Conservation (phyloP, 2,113 vertebrate genomes). For the Turdus rufiventris region DNA sequence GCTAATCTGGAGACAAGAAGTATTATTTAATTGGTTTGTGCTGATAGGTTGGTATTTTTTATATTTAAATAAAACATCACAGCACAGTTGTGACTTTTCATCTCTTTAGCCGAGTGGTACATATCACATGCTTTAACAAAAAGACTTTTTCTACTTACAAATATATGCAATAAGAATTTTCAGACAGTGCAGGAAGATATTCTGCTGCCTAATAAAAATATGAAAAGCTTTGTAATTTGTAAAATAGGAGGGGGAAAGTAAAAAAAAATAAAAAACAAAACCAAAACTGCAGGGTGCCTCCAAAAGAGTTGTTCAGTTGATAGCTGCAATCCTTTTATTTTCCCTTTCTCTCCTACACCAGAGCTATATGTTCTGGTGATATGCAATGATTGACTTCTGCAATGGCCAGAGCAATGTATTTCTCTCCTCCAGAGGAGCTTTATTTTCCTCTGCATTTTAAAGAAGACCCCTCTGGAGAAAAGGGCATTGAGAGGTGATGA, state of each 20-base stretch:
- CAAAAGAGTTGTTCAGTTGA: not conserved
- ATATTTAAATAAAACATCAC: slow-evolving; percentile 36
- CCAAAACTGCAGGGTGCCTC: not conserved
- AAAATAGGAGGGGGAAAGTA: not conserved
- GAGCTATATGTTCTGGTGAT: not conserved
- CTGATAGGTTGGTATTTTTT: not conserved
- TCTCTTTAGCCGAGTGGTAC: slow-evolving; percentile 15
- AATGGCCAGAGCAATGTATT: not conserved
- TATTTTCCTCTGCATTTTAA: not conserved
- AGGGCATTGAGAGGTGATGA: not conserved
- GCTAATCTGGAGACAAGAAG: not conserved
- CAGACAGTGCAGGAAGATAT: not conserved
- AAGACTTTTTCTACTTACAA: not conserved
- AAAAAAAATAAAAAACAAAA: not conserved
- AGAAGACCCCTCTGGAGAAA: not conserved
- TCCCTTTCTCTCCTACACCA: not conserved
- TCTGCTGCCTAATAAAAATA: not conserved
- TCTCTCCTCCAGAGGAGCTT: not conserved
- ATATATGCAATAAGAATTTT: not conserved
- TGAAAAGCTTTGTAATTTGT: not conserved
- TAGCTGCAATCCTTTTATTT: not conserved
- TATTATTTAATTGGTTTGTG: slow-evolving; percentile 25
- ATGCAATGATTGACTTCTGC: not conserved
- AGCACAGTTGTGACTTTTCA: not conserved
- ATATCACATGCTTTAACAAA: slow-evolving; percentile 1